phyloP scores from a whole-genome alignment of 2,888 invertebrate species.

The Nomada hirtipes region DNA sequence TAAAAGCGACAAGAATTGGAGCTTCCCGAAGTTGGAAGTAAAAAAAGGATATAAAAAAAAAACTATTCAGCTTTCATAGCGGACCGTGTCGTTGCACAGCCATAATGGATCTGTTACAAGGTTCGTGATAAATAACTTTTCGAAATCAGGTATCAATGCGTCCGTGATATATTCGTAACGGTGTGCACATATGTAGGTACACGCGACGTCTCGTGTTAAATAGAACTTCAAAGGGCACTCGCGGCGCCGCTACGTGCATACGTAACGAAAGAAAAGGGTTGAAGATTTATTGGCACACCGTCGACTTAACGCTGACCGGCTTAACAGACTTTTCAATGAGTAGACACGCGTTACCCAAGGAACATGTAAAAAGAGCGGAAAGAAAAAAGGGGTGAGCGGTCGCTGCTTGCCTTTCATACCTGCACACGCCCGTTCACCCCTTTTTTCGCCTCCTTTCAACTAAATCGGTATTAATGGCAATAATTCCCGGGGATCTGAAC shows the following conservation, averaged over 20 bases:
- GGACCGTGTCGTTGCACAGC: neutral
- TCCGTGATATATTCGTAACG: conserved; percentile 20
- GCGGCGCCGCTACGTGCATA: conserved; percentile 23
- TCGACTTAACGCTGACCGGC: conserved; percentile 51
- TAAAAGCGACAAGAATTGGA: neutral
- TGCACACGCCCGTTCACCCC: conserved; percentile 39
- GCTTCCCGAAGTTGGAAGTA: neutral
- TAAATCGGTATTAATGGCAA: conserved; percentile 62
- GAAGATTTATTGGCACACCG: conserved; percentile 55
- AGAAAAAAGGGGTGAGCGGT: conserved; percentile 17
- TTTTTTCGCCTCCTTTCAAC: conserved; percentile 35
- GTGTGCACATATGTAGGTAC: conserved; percentile 22
- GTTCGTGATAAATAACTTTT: conserved; percentile 32
- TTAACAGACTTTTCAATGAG: conserved; percentile 48
- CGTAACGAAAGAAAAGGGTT: conserved; percentile 30
- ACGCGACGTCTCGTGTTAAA: conserved; percentile 40
- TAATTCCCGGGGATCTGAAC: conserved; percentile 19
- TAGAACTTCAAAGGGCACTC: conserved; percentile 40
- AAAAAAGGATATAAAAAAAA: neutral
- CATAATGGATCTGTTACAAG: neutral
- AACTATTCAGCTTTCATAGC: neutral
- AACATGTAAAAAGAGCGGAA: neutral
- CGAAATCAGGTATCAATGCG: conserved; percentile 2
- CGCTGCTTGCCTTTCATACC: conserved; percentile 61
- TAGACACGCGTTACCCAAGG: conserved; percentile 49